Evolutionary conservation across 2,888 invertebrate species (phyloP), one percentile per base, ranked within the genome.

Genomic region (Eupithecia exiguata): DNA sequence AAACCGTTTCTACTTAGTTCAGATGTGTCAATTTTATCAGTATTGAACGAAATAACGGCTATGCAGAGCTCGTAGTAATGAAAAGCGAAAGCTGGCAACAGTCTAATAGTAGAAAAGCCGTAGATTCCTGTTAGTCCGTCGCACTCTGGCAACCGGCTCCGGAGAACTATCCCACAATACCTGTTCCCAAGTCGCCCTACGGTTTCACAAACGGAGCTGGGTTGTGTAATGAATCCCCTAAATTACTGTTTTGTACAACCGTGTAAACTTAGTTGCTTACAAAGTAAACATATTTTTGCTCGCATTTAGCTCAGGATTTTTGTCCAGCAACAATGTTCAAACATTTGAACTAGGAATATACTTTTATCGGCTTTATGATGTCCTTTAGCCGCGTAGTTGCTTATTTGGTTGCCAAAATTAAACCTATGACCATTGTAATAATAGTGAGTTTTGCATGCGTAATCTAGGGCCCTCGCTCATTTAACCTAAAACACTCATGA

Each of bases 401-500:
- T 68, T 70, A 72, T 40, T 5, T 70, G 46, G 58, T 36, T 69
- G 66, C 66, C 62, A 72, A 67, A 65, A 36, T 63, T 35, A 67
- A 69, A 36, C 38, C 58, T 46, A 71, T 35, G 40, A 38, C 21
- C 10, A 69, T 74, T 30, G 43, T 53, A 53, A 25, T 62, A 74
- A 69, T 69, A 69, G 66, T 35, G 69, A 69, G 49, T 74, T 75
- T 75, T 67, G 68, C 69, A 40, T 68, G 72, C 74, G 70, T 77
- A 74, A 79, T 78, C 68, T 74, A 71, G 70, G 70, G 69, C 71
- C 71, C 74, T 65, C 58, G 75, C 75, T 79, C 76, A 78, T 78
- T 77, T 75, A 74, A 76, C 68, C 66, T 75, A 74, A 77, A 74
- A 72, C 67, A 43, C 72, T 75, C 58, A 63, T 70, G 68, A 35